Conservation (phyloP, 1,140 invertebrate genomes). For the Hycleus phaleratus region DNA sequence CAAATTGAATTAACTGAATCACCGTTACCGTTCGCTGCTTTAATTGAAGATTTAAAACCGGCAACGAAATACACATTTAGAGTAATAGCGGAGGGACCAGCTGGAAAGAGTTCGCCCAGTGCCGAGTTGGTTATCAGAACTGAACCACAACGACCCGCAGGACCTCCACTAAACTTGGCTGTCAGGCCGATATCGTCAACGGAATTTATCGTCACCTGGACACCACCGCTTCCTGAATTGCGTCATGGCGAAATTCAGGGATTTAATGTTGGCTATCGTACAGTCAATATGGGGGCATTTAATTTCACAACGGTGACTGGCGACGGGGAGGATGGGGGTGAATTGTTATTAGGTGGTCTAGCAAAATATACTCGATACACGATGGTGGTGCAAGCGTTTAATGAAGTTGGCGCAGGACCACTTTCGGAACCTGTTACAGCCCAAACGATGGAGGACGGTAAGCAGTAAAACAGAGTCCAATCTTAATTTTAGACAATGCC, state of each 20-base stretch:
- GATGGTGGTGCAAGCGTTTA: conserved; percentile 78
- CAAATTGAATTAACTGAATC: conserved; percentile 57
- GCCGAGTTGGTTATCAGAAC: conserved; percentile 60
- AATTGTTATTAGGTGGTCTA: conserved; percentile 56
- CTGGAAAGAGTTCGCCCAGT: conserved; percentile 64
- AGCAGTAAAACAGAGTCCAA: conserved; percentile 25
- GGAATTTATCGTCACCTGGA: conserved; percentile 70
- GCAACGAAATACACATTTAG: conserved; percentile 68
- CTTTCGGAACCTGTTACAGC: conserved; percentile 63
- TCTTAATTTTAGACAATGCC: neutral
- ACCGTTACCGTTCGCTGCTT: conserved; percentile 50
- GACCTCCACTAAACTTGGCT: conserved; percentile 62
- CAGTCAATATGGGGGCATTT: conserved; percentile 43
- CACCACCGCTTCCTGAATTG: conserved; percentile 57
- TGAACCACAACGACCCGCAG: conserved; percentile 68
- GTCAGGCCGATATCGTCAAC: conserved; percentile 66
- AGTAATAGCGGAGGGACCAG: conserved; percentile 67
- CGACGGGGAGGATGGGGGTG: conserved; percentile 60
- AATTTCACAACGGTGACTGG: conserved; percentile 64
- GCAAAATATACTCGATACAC: conserved; percentile 72
- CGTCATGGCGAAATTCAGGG: conserved; percentile 64
- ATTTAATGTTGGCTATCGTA: conserved; percentile 54
- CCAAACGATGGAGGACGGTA: conserved; percentile 77
- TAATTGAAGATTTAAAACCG: conserved; percentile 66
- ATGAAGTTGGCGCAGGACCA: conserved; percentile 75